Conservation (phyloP, 2,797 vertebrate genomes). For the Myotis pilosus region DNA sequence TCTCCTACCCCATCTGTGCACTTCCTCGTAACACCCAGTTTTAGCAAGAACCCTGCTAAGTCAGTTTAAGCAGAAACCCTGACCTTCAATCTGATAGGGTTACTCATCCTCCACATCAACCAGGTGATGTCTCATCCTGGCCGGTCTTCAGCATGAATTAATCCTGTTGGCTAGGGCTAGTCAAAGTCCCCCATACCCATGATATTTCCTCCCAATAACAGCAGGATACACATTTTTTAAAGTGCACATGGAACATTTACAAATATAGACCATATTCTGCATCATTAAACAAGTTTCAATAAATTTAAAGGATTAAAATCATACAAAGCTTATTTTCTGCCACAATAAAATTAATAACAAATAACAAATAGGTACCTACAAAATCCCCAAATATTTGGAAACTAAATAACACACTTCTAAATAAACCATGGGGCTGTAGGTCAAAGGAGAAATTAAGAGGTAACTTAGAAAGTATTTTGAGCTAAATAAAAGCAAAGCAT, state of each 20-base stretch:
- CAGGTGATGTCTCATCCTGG: background rate
- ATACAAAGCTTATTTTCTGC: background rate
- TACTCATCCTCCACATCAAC: background rate
- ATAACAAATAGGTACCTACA: background rate
- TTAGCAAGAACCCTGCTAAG: background rate
- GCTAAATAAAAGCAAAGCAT: background rate
- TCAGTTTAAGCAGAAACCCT: background rate
- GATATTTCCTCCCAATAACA: background rate
- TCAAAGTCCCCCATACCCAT: background rate
- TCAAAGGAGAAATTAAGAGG: background rate
- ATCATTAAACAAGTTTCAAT: background rate
- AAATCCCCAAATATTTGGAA: constrained; percentile 32
- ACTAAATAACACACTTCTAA: background rate
- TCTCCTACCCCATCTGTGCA: background rate
- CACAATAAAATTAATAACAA: constrained; percentile 35
- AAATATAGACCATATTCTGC: background rate
- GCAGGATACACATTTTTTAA: background rate
- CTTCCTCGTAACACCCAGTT: background rate
- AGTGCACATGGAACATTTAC: background rate
- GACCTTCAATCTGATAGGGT: background rate
- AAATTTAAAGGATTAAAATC: constrained; percentile 9
- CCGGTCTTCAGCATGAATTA: background rate
- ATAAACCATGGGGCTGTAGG: background rate
- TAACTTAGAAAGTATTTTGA: background rate
- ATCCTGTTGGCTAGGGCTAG: background rate